A percentile compares a stretch with the other conserved stretches of the same genome.
phyloP scores from a whole-genome alignment of 2,797 vertebrate species.

The Potorous gilbertii region DNA sequence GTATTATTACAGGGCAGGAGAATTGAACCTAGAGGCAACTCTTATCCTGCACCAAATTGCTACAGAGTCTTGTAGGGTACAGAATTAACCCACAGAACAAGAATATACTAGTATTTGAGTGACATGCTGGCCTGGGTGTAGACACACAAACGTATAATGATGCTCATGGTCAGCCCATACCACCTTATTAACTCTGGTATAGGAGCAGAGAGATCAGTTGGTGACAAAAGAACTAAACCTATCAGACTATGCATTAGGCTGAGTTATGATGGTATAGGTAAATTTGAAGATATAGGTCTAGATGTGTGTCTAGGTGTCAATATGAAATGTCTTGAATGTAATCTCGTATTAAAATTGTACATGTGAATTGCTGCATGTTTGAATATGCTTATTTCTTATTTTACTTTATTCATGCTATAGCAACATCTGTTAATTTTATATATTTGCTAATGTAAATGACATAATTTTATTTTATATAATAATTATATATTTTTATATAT shows the following conservation, averaged over 20 bases:
- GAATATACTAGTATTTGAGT: neutral
- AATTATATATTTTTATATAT: neutral
- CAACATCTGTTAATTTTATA: neutral
- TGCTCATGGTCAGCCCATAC: neutral
- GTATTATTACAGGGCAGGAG: neutral
- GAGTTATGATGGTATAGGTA: neutral
- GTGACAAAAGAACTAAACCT: neutral
- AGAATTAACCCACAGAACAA: neutral
- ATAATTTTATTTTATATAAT: no score
- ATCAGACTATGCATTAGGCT: neutral
- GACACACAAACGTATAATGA: neutral
- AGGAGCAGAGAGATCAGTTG: neutral
- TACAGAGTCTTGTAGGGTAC: neutral
- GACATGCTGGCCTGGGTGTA: neutral
- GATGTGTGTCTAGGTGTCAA: neutral
- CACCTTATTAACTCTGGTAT: neutral
- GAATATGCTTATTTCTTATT: neutral
- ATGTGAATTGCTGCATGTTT: neutral
- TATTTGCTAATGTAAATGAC: neutral
- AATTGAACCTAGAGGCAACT: neutral
- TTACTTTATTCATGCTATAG: neutral
- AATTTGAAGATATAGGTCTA: neutral
- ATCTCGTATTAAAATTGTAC: neutral
- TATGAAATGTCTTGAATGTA: neutral
- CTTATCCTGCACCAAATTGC: neutral